phyloP scores from a whole-genome alignment of 2,113 vertebrate genomes.

The Corythaixoides concolor region DNA sequence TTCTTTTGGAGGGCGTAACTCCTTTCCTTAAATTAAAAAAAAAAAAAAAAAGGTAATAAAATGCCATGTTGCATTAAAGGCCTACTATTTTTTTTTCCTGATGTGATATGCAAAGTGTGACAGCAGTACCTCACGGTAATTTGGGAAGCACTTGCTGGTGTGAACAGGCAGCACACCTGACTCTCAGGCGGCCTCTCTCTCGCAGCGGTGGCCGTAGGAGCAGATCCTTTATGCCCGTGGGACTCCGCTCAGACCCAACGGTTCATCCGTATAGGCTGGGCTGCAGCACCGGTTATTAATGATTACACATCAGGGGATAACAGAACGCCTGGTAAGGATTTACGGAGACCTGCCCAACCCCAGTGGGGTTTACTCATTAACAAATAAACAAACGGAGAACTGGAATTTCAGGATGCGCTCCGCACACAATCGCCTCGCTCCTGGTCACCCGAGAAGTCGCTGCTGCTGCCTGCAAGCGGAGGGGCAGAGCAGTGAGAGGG shows the following conservation, averaged over 20 bases:
- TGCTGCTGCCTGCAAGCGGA: neutral
- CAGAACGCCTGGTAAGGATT: neutral
- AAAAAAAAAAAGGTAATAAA: neutral
- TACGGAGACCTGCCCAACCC: neutral
- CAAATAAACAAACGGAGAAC: slow-evolving; percentile 8
- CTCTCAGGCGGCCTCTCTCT: neutral
- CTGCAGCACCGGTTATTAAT: neutral
- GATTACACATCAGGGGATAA: neutral
- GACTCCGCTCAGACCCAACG: neutral
- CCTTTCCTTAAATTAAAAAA: neutral
- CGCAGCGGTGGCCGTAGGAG: rapidly evolving
- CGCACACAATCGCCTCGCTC: neutral
- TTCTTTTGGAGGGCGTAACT: neutral
- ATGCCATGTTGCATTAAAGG: neutral
- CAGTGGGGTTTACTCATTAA: slow-evolving; percentile 51
- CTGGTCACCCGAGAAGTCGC: rapidly evolving
- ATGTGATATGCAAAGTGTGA: neutral
- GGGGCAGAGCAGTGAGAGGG: rapidly evolving
- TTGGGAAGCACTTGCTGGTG: neutral
- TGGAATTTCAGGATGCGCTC: neutral
- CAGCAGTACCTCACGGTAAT: neutral
- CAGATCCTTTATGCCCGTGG: neutral
- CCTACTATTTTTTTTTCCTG: neutral
- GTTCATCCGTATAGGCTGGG: rapidly evolving
- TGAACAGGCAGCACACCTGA: neutral